Evolutionary conservation across 2,113 vertebrate genomes (phyloP), one percentile per base, ranked within the genome.

Genomic region (Chinchilla lanigera): DNA sequence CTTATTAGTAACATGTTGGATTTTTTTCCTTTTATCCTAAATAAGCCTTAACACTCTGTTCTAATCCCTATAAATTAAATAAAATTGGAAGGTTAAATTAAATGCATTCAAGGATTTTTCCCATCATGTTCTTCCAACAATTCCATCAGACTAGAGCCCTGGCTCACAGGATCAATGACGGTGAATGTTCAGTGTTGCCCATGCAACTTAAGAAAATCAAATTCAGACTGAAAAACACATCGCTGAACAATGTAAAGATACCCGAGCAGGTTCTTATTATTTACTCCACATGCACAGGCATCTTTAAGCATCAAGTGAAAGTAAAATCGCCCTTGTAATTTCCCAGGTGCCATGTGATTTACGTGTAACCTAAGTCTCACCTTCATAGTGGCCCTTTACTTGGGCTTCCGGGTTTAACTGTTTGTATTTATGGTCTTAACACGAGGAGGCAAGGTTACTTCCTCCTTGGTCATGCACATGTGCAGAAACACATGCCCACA

Each of bases 31-130:
- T 89, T 77, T 16, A 10, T 1, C 65, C 38, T 86, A 86, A 86
- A 58, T 73, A 75, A 69, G 44, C 63, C 35, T 47, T 78, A 88
- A 38, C 30, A 22, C 73, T 54, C 7, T 94, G 24, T 92, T 81
- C 80, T 38, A 30, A 88, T 75, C 87, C 94, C 30, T 78, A 65
- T 17, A 50, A 93, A 92, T 94, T 65, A 77, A 90, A 22, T 81
- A 11, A 63, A 38, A 0, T 67, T 73, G 52, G 30, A 38, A 88
- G 44, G 28, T 86, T 61, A 65, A 80, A 84, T 92, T 77, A 81
- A 92, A 77, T 77, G 44, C 54, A n/a, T 77, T 65, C 8, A 63
- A 17, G 33, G 17, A 58, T 58, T 73, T 89, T 71, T 71, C 61
- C 35, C 33, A 13, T 65, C 56, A 33, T n/a, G 28, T 80, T n/a